Evolutionary conservation across 2,113 vertebrate species (phyloP), one percentile per base, ranked within the genome.

Genomic region (Grammomys dolichurus): DNA sequence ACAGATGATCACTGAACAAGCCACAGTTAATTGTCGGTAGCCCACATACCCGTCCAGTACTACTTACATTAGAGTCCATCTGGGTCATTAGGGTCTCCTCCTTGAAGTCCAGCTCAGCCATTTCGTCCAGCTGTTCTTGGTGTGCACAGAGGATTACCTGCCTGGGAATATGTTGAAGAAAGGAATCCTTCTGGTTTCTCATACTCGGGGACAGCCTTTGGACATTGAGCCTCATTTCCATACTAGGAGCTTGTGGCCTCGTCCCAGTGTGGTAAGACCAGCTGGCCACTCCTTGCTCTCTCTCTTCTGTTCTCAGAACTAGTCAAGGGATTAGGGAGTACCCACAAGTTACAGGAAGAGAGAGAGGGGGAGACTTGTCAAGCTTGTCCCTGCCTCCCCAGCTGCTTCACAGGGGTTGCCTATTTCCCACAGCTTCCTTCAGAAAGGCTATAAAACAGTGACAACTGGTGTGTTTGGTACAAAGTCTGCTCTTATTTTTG

Each of bases 71-170:
- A 81, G 97, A 97, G 92, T 98, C 96, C 90, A 99, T 98, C 88
- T 98, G 98, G 90, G 96, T 98, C 76, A 99, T 98, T 97, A 99
- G 97, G 7, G 94, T 98, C 94, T 99, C 98, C 54, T 99, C 99
- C 97, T 98, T 98, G 84, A 97, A 97, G 93, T 97, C 98, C 92
- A 99, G 94, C 84, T 97, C 95, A 13, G 99, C 98, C 99, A 99
- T 99, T 97, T 99, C 98, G 92, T 99, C 97, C 91, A 99, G 97
- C 95, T 99, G 99, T 97, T 99, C 98, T 96, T 24, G 98, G 82
- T 99, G 99, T 93, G 99, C 98, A 92, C 76, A 97, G 77, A 99
- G 97, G 58, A 99, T 87, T 93, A 96, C 94, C 96, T 99, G 98
- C 88, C 99, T 99, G 93, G 63, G 89, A 96, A 97, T 26, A 92